Evolutionary conservation across 2,113 vertebrate species (phyloP).

Genomic region (Heterochromis multidens): DNA sequence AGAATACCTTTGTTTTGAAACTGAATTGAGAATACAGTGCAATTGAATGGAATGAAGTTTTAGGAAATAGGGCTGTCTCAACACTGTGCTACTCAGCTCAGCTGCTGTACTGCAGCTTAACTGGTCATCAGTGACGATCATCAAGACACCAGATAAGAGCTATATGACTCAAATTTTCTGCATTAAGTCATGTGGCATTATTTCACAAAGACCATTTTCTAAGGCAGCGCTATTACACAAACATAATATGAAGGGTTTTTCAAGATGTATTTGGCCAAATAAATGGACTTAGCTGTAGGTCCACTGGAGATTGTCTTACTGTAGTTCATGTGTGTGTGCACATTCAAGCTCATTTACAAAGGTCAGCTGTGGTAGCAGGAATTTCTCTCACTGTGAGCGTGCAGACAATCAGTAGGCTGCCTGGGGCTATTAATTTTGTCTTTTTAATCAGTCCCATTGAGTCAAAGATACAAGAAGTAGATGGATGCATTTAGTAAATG

Average conservation of each 20-base stretch:
- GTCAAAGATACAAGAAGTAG: constrained; percentile 14
- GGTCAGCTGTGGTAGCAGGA: constrained; percentile 9
- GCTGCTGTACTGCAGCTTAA: not conserved
- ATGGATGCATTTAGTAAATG: not conserved
- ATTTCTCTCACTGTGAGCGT: constrained; percentile 14
- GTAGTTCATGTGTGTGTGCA: not conserved
- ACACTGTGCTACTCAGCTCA: not conserved
- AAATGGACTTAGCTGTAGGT: constrained; percentile 8
- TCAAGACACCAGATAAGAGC: not conserved
- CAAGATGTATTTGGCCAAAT: constrained; percentile 11
- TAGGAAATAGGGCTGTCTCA: not conserved
- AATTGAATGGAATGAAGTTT: not conserved
- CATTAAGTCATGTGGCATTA: not conserved
- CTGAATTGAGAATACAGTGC: not conserved
- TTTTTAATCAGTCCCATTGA: constrained; percentile 64
- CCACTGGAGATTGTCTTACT: not conserved
- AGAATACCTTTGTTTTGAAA: not conserved
- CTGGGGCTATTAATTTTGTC: constrained; percentile 38
- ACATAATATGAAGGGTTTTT: not conserved
- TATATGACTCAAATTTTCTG: not conserved
- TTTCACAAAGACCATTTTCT: constrained; percentile 13
- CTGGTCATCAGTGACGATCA: not conserved
- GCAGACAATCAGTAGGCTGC: constrained; percentile 37
- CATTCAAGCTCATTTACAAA: not conserved
- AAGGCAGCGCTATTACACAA: not conserved